Evolutionary conservation across 2,888 invertebrate species (phyloP).

Genomic region (Drosophila testacea): DNA sequence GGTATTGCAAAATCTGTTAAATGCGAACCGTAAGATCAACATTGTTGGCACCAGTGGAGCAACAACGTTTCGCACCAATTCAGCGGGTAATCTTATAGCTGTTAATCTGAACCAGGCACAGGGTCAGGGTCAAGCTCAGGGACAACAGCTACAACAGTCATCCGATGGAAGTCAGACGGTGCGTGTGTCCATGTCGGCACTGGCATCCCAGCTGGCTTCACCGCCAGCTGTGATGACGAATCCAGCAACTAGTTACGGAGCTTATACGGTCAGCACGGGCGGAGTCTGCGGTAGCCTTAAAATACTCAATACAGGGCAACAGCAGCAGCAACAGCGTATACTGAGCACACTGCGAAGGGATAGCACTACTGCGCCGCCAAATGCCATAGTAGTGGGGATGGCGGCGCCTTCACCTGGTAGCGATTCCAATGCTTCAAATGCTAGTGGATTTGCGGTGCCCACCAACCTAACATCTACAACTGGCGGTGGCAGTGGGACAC

Average conservation of each 20-base stretch:
- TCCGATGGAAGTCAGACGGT: slow-evolving; percentile 78
- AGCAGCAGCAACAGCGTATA: slow-evolving; percentile 81
- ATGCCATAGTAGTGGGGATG: slow-evolving; percentile 85
- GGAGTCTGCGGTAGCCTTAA: slow-evolving; percentile 69
- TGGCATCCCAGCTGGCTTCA: slow-evolving; percentile 85
- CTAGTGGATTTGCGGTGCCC: slow-evolving; percentile 87
- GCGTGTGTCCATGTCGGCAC: slow-evolving; percentile 85
- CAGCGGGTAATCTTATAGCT: slow-evolving; percentile 83
- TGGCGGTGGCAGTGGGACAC: slow-evolving; percentile 51
- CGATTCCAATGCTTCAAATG: slow-evolving; percentile 85
- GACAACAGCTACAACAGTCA: slow-evolving; percentile 55
- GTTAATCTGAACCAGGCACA: slow-evolving; percentile 64
- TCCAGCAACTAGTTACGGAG: slow-evolving; percentile 79
- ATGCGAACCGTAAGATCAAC: slow-evolving; percentile 83
- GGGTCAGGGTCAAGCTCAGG: slow-evolving; percentile 44
- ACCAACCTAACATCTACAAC: slow-evolving; percentile 64
- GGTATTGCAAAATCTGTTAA: slow-evolving; percentile 83
- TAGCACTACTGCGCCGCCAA: slow-evolving; percentile 83
- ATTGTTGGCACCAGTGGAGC: slow-evolving; percentile 75
- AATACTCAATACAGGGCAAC: slow-evolving; percentile 76
- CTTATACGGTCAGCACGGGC: slow-evolving; percentile 79
- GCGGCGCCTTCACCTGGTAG: slow-evolving; percentile 85
- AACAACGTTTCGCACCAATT: slow-evolving; percentile 81
- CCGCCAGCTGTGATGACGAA: slow-evolving; percentile 85
- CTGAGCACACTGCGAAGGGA: slow-evolving; percentile 85